Percentiles rank a stretch among this genome's conserved stretches.
These are phyloP conservation scores for Sparidentex hasta DNA, from an alignment of 2,797 vertebrate genomes.

Conservation along the genomic window DNA sequence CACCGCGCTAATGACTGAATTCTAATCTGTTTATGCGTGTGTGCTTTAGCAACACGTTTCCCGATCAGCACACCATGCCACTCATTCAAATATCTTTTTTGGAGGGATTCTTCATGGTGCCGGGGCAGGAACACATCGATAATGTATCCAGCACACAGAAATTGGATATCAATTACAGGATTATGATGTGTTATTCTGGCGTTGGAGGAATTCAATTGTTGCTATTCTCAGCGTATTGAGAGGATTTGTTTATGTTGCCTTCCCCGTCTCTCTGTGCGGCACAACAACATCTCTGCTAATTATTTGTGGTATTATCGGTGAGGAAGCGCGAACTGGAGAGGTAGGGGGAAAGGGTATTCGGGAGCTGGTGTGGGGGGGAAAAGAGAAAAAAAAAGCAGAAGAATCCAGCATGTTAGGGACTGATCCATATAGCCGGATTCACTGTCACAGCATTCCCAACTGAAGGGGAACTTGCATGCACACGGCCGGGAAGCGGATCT, in stretches of 20 bases:
- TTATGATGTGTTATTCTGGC: constrained; percentile 44
- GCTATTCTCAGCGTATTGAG: constrained; percentile 51
- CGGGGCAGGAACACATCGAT: constrained; percentile 33
- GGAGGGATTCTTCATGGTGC: constrained; percentile 5
- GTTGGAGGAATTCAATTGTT: constrained; percentile 37
- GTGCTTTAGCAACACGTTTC: constrained; percentile 22
- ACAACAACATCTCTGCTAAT: constrained; percentile 48
- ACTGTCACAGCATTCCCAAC: constrained; percentile 56
- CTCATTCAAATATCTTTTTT: constrained; percentile 6
- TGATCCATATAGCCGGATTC: constrained; percentile 66
- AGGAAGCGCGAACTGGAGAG: constrained; percentile 35
- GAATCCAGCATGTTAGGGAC: constrained; percentile 45
- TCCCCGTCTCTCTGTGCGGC: constrained; percentile 13
- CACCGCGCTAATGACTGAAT: not conserved
- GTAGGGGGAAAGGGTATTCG: constrained; percentile 13
- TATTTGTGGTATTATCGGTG: constrained; percentile 58
- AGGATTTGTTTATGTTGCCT: constrained; percentile 32
- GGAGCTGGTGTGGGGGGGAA: constrained; percentile 2
- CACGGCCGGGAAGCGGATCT: constrained; percentile 78
- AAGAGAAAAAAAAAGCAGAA: not conserved
- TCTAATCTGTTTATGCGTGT: not conserved
- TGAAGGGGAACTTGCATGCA: constrained; percentile 74
- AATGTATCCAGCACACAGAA: constrained; percentile 26
- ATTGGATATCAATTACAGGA: constrained; percentile 57
- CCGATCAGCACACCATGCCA: not conserved